Evolutionary conservation across 1,140 invertebrate genomes (phyloP), one percentile per base, ranked within the genome.

Genomic region (Pseudobourletiella spinata): DNA sequence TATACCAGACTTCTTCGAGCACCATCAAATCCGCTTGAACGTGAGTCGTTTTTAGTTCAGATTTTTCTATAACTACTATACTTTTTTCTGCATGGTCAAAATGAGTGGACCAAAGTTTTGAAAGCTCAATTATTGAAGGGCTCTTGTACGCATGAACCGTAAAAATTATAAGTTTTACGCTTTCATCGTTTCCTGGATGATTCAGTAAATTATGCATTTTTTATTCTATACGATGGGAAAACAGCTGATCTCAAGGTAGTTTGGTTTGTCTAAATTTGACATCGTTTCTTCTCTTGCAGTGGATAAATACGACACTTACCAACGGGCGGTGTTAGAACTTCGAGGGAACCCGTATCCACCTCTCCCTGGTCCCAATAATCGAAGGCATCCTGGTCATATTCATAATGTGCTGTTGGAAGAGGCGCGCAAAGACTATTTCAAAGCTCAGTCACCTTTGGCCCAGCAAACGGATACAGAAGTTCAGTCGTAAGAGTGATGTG

Each of bases 401-500:
- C 64, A 66, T 61, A 69, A 69, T 60, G 62, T 69, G 18, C 46
- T 69, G 15, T 46, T 69, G 28, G 67, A 69, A 54, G 67, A 69
- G 56, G 67, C 67, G 11, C 52, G 67, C 24, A 69, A 66, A 43
- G 67, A 69, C 22, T 69, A 69, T 35, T 69, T 64, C 29, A 44
- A 28, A 32, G 22, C 24, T 35, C 67, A 69, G 44, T 50, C 39
- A 15, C 52, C 46, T 24, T 15, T 63, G 20, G 51, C 61, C 2
- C 25, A 52, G 28, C 11, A 63, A 35, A 63, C 61, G 22, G 66
- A 68, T 51, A 51, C 30, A 50, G 18, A 59, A 42, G 32, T 56
- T 48, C n/a, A n/a, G n/a, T n/a, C n/a, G n/a, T n/a, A n/a, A n/a
- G n/a, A n/a, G n/a, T n/a, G n/a, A n/a, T n/a, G n/a, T n/a, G n/a